phyloP scores from a whole-genome alignment of 2,888 invertebrate species.

The Sabatieria punctata region DNA sequence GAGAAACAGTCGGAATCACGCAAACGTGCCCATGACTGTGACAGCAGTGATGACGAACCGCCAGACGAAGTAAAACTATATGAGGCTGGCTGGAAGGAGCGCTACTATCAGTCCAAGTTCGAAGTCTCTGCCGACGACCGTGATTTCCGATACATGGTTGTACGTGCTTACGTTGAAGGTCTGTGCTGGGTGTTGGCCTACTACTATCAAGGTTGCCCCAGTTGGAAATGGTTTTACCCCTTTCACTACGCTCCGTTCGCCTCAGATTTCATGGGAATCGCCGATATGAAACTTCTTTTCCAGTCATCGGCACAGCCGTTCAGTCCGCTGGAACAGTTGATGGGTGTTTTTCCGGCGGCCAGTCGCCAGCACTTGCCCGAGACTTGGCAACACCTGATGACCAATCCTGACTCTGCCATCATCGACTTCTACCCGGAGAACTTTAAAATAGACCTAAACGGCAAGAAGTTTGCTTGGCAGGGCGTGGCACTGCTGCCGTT shows the following conservation, averaged over 20 bases:
- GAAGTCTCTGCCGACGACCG: conserved; percentile 33
- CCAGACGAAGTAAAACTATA: conserved; percentile 37
- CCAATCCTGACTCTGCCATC: conserved; percentile 71
- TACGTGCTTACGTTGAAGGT: conserved; percentile 70
- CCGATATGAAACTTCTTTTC: conserved; percentile 59
- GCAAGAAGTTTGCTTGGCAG: conserved; percentile 98
- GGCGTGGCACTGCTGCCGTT: conserved; percentile 94
- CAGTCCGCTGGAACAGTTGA: conserved; percentile 88
- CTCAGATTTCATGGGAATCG: conserved; percentile 80
- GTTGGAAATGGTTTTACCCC: conserved; percentile 99
- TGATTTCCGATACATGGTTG: conserved; percentile 69
- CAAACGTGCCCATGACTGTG: conserved; percentile 3
- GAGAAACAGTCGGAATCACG: not conserved
- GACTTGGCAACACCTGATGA: conserved; percentile 86
- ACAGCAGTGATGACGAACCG: conserved; percentile 17
- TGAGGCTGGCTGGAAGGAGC: conserved; percentile 93
- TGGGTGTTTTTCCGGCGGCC: conserved; percentile 98
- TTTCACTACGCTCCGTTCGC: conserved; percentile 99
- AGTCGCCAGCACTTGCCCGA: conserved; percentile 78
- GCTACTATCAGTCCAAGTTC: conserved; percentile 44
- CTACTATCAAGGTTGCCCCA: conserved; percentile 97
- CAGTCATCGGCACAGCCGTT: conserved; percentile 79
- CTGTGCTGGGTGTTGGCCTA: conserved; percentile 95
- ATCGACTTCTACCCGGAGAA: conserved; percentile 97
- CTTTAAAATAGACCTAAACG: conserved; percentile 79